phyloP scores from a whole-genome alignment of 2,888 invertebrate species.

The Cataglyphis albicans region DNA sequence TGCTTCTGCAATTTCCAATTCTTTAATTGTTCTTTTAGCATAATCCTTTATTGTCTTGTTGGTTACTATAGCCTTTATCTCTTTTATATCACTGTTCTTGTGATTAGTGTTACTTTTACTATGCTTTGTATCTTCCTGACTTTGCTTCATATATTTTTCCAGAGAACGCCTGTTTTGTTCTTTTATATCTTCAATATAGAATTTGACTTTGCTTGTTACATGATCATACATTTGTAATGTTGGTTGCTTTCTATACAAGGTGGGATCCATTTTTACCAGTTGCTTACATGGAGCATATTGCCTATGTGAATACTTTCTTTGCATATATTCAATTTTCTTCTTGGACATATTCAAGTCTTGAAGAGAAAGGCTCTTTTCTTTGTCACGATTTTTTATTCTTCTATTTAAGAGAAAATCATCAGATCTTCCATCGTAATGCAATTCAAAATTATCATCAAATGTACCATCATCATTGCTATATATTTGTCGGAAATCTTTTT shows the following conservation, averaged over 20 bases:
- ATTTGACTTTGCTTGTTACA: constrained; percentile 82
- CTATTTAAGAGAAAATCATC: constrained; percentile 76
- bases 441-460: constrained; percentile 75
- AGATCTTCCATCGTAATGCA: constrained; percentile 79
- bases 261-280: constrained; percentile 48
- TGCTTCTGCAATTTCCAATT: constrained; percentile 73
- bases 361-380: constrained; percentile 82
- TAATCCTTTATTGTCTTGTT: constrained; percentile 78
- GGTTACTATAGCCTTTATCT: constrained; percentile 53
- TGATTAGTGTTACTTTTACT: constrained; percentile 45
- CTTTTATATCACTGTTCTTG: constrained; percentile 55
- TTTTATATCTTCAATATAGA: constrained; percentile 77
- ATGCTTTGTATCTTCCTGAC: constrained; percentile 41
- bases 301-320: constrained; percentile 28
- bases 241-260: constrained; percentile 59
- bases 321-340: constrained; percentile 32
- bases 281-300: too few relatives aligned
- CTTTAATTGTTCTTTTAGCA: constrained; percentile 76
- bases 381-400: constrained; percentile 65
- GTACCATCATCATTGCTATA: constrained; percentile 69
- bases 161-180: constrained; percentile 68
- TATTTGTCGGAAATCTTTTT: constrained; percentile 56
- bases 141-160: constrained; percentile 61
- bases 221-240: constrained; percentile 75
- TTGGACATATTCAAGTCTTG: constrained; percentile 78